Evolutionary conservation across 2,888 invertebrate genomes (phyloP).

Genomic region (Nomada fucata): DNA sequence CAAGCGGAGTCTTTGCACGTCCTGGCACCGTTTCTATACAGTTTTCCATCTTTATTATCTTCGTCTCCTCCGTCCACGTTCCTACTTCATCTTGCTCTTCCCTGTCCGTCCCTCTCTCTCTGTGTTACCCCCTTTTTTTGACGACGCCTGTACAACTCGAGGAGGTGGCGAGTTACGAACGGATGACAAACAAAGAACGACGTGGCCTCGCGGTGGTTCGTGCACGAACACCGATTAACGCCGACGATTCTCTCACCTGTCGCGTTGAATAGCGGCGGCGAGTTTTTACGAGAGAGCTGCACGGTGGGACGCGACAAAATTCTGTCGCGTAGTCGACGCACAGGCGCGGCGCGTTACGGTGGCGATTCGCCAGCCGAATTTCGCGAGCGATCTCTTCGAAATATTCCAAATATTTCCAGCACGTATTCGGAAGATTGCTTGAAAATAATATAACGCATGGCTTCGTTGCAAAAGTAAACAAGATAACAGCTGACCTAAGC

Average conservation of each 20-base stretch:
- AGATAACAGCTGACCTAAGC: too few species aligned
- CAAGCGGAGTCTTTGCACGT: slow-evolving; percentile 55
- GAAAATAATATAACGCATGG: too few species aligned
- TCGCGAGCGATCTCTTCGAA: too few species aligned
- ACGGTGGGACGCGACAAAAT: slow-evolving; percentile 15
- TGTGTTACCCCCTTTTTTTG: slow-evolving; percentile 24
- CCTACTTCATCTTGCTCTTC: slow-evolving; percentile 10
- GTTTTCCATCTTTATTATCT: not conserved
- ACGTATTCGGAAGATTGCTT: too few species aligned
- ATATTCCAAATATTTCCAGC: too few species aligned
- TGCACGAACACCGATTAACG: slow-evolving; percentile 72
- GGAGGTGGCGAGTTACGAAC: slow-evolving; percentile 60
- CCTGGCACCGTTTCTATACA: slow-evolving; percentile 58
- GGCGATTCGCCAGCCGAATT: too few species aligned
- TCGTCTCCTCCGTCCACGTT: slow-evolving; percentile 7
- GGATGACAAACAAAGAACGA: slow-evolving; percentile 70
- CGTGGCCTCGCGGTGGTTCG: slow-evolving; percentile 63
- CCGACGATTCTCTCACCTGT: slow-evolving; percentile 61
- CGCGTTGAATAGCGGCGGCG: not conserved
- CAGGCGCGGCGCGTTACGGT: too few species aligned
- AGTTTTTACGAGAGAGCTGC: not conserved
- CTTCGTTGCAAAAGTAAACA: too few species aligned
- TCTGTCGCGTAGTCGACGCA: not conserved
- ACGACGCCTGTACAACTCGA: slow-evolving; percentile 46
- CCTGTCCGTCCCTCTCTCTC: slow-evolving; percentile 17